Base-by-base conservation (phyloP, 2,797 vertebrate species). In the Acanthopagrus latus region DNA sequence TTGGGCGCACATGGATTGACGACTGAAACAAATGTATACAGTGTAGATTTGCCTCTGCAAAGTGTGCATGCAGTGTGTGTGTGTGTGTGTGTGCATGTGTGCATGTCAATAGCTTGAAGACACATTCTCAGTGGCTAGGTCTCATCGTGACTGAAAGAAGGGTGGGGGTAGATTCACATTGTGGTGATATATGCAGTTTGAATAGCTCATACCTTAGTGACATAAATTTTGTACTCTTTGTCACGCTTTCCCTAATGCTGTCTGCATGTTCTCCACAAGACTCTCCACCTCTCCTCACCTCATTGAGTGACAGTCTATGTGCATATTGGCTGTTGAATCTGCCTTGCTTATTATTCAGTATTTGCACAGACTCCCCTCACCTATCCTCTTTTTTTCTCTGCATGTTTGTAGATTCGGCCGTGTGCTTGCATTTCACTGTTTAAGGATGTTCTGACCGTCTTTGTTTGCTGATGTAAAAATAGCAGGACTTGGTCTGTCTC, bases 381-480 rank as follows among this genome's bases (percentile, higher is more conserved):
- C 21, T 41, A 14, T 55, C 6, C 6, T 54, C 60, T 64, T 18
- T 4, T 51, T 41, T 18, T 68, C 25, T 33, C 10, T 43, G 33
- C 2, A 5, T 73, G 63, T 75, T 81, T 74, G 51, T 63, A 41
- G 38, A 65, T 65, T 80, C 13, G 23, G 29, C 3, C 56, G 29
- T 74, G 18, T 52, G 52, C 27, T 80, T 23, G 51, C 48, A 10
- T 74, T 70, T 75, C 27, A 54, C 54, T 5, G 20, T 86, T 86
- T 63, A 75, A 81, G 56, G 67, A 82, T 70, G 66, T 66, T 71
- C 72, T 62, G n/a, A 27, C 56, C 16, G 1, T 60, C 43, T 43
- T 71, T 73, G 48, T 89, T 80, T 71, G 68, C 50, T 41, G 67
- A 79, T 78, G 66, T 78, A 86, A 88, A 91, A 86, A 88, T 91